Percentiles rank a stretch among this genome's conserved stretches.
Evolutionary conservation across 2,113 vertebrate genomes (phyloP).

Genomic region (Heloderma charlesbogerti): DNA sequence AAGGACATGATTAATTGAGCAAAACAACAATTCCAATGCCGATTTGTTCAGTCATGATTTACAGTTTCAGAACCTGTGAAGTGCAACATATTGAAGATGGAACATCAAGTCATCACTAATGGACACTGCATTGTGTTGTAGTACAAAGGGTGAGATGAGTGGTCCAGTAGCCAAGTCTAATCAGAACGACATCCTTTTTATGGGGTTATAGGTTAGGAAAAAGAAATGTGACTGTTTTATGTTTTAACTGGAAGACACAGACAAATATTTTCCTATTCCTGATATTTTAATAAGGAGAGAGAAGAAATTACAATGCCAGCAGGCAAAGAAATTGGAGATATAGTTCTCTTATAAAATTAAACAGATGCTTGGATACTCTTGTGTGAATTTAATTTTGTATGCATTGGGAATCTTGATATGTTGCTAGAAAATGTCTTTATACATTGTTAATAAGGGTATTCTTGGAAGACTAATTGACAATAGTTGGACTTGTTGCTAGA

Average conservation of each 20-base stretch:
- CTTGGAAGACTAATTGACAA: conserved; percentile 48
- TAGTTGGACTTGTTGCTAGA: conserved; percentile 11
- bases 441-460: conserved; percentile 9
- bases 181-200: conserved; percentile 8
- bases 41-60: conserved; percentile 64
- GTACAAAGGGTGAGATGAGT: conserved; percentile 67
- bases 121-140: conserved; percentile 28
- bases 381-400: neutral
- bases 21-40: conserved; percentile 62
- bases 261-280: conserved; percentile 51
- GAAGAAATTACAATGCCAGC: conserved; percentile 8
- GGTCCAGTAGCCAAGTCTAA: conserved; percentile 62
- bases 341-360: neutral
- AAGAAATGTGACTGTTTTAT: neutral
- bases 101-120: conserved; percentile 59
- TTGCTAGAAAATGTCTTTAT: conserved; percentile 21
- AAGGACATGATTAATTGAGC: conserved; percentile 64
- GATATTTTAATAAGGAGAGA: conserved; percentile 41
- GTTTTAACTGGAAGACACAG: conserved; percentile 10
- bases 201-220: conserved; percentile 3
- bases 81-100: conserved; percentile 60
- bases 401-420: conserved; percentile 1
- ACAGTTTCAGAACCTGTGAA: conserved; percentile 66
- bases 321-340: conserved; percentile 26
- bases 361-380: conserved; percentile 3